These are phyloP conservation scores for Pandion haliaetus DNA, from an alignment of 2,113 vertebrate species.

Conservation along the genomic window DNA sequence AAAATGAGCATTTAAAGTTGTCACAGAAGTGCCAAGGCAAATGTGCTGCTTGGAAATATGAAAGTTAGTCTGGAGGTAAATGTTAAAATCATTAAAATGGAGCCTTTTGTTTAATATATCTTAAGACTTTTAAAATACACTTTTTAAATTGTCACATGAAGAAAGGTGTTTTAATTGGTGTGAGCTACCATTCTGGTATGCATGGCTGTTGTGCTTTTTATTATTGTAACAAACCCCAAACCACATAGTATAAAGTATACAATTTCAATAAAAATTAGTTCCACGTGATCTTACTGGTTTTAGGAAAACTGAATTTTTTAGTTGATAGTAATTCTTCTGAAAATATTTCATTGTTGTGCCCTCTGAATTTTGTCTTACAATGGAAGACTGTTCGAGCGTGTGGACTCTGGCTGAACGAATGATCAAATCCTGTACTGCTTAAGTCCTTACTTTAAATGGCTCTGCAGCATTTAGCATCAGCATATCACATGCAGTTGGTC, in stretches of 20 bases:
- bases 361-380: background rate
- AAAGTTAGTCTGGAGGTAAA: background rate
- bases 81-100: background rate
- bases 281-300: background rate
- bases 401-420: background rate
- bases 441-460: background rate
- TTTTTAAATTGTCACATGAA: background rate
- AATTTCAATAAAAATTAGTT: background rate
- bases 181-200: background rate
- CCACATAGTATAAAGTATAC: background rate
- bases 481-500: background rate
- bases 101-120: background rate
- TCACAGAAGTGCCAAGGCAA: background rate
- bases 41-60: background rate
- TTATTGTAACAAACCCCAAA: background rate
- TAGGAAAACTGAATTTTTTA: background rate
- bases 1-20: background rate
- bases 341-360: background rate
- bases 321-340: background rate
- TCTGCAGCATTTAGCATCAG: background rate
- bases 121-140: background rate
- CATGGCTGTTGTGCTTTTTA: background rate
- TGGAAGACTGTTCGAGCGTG: background rate
- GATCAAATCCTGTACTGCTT: background rate
- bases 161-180: background rate